Evolutionary conservation across 2,797 vertebrate genomes (phyloP).

Genomic region (Mustela erminea): DNA sequence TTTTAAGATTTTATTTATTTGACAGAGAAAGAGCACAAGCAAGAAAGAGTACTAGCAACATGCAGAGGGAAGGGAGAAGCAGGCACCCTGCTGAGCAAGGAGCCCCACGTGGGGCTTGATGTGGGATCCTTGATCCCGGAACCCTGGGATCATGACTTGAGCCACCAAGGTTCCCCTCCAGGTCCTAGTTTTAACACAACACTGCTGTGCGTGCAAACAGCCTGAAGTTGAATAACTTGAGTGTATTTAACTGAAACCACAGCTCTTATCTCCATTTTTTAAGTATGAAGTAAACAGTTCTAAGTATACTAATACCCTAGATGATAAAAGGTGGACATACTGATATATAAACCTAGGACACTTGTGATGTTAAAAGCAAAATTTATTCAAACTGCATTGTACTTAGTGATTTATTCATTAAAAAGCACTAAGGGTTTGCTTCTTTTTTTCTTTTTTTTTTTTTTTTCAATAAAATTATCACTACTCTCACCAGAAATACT

Average conservation of each 20-base stretch:
- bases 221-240: neutral
- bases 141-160: too few relatives aligned
- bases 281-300: neutral
- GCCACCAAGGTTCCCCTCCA: neutral
- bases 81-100: too few relatives aligned
- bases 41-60: too few relatives aligned
- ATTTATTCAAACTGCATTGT: neutral
- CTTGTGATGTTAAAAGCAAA: neutral
- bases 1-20: too few relatives aligned
- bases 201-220: neutral
- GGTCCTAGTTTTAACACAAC: neutral
- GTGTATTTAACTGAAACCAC: conserved; percentile 35
- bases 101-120: too few relatives aligned
- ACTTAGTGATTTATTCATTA: neutral
- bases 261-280: neutral
- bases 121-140: too few relatives aligned
- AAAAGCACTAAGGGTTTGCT: neutral
- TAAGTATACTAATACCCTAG: neutral
- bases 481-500: conserved; percentile 58
- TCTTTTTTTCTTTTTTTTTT: neutral
- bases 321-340: neutral
- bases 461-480: conserved; percentile 54
- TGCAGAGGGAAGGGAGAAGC: too few relatives aligned
- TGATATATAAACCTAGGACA: neutral
- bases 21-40: too few relatives aligned